These are phyloP conservation scores for Thyatira batis DNA, from an alignment of 2,888 invertebrate genomes.

Conservation along the genomic window DNA sequence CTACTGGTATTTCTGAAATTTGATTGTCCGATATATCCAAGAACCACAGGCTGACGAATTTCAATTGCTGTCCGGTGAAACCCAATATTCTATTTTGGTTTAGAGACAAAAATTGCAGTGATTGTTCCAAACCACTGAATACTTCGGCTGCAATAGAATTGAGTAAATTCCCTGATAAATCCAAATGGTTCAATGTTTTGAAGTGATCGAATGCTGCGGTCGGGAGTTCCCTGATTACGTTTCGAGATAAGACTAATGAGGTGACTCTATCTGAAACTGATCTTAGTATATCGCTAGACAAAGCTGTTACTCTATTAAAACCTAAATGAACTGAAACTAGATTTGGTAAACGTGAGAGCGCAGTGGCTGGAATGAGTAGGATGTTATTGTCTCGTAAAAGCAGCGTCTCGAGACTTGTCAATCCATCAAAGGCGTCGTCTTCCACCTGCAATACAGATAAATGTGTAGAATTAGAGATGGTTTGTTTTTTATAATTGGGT, in stretches of 20 bases:
- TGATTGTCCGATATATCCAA: slow-evolving; percentile 92
- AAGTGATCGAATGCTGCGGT: slow-evolving; percentile 90
- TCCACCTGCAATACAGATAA: slow-evolving; percentile 85
- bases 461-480: too few species aligned
- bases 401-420: slow-evolving; percentile 88
- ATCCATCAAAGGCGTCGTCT: slow-evolving; percentile 93
- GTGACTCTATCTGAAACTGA: slow-evolving; percentile 87
- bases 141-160: slow-evolving; percentile 87
- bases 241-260: slow-evolving; percentile 89
- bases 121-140: slow-evolving; percentile 89
- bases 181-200: slow-evolving; percentile 86
- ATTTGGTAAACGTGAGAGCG: slow-evolving; percentile 89
- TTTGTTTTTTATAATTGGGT: too few species aligned
- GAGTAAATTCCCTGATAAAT: slow-evolving; percentile 90
- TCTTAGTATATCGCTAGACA: slow-evolving; percentile 89
- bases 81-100: slow-evolving; percentile 88
- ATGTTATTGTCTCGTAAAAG: slow-evolving; percentile 94
- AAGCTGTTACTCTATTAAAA: slow-evolving; percentile 92
- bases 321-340: slow-evolving; percentile 89
- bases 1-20: slow-evolving; percentile 86
- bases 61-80: slow-evolving; percentile 84
- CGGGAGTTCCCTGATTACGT: slow-evolving; percentile 93
- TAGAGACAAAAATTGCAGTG: slow-evolving; percentile 86
- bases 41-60: slow-evolving; percentile 84
- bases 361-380: slow-evolving; percentile 91